These are phyloP conservation scores for Atrina japonica DNA, from an alignment of 2,888 invertebrate genomes.

Conservation along the genomic window DNA sequence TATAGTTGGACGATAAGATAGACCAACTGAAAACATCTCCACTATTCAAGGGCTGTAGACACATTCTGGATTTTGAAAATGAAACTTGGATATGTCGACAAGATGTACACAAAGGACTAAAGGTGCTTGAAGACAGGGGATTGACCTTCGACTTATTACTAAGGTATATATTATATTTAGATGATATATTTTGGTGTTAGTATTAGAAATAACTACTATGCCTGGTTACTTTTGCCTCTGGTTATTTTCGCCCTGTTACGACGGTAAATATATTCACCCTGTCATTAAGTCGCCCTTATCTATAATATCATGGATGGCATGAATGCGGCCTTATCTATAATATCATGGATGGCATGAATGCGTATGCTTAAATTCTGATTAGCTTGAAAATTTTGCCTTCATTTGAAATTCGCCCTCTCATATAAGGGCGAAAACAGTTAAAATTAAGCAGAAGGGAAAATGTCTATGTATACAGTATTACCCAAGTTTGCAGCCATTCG, in stretches of 20 bases:
- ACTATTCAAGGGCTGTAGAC: slow-evolving; percentile 58
- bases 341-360: neutral
- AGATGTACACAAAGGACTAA: slow-evolving; percentile 59
- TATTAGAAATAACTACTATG: too few relatives aligned
- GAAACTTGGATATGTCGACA: slow-evolving; percentile 62
- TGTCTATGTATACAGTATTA: too few relatives aligned
- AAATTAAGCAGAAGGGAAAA: too few relatives aligned
- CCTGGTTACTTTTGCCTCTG: too few relatives aligned
- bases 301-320: neutral
- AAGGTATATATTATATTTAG: slow-evolving; percentile 44
- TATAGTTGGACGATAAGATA: slow-evolving; percentile 38
- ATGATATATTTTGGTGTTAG: too few relatives aligned
- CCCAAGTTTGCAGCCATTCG: too few relatives aligned
- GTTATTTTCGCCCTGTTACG: too few relatives aligned
- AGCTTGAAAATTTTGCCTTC: too few relatives aligned
- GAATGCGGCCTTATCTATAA: neutral
- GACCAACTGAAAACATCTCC: slow-evolving; percentile 32
- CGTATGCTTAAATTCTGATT: too few relatives aligned
- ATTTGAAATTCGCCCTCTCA: too few relatives aligned
- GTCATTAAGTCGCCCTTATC: neutral
- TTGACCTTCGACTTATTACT: slow-evolving; percentile 63
- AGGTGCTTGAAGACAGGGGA: slow-evolving; percentile 53
- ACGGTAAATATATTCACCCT: neutral
- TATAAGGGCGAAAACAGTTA: too few relatives aligned
- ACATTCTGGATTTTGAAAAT: slow-evolving; percentile 60